Evolutionary conservation across 2,888 invertebrate species (phyloP).

Genomic region (Melanophora roralis): DNA sequence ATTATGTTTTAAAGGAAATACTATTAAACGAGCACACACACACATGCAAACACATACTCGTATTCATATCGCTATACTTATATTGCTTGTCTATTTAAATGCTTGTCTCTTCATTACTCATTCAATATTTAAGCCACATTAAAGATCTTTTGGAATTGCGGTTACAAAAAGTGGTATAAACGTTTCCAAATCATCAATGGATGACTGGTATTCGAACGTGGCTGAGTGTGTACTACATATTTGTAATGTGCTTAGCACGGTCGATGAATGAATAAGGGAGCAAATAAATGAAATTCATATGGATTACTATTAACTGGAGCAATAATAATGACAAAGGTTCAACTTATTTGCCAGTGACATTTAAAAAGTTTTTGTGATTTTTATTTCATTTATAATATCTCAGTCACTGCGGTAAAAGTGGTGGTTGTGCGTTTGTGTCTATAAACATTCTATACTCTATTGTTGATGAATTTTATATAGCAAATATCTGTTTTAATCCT

Average conservation of each 20-base stretch:
- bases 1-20: not conserved
- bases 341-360: constrained; percentile 21
- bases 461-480: constrained; percentile 4
- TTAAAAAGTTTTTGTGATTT: constrained; percentile 20
- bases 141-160: constrained; percentile 48
- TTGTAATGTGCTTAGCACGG: not conserved
- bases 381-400: not conserved
- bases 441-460: not conserved
- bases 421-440: not conserved
- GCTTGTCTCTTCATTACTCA: constrained; percentile 29
- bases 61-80: not conserved
- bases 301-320: not conserved
- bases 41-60: not conserved
- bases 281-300: constrained; percentile 14
- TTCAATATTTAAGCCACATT: constrained; percentile 56
- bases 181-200: not conserved
- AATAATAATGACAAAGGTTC: constrained; percentile 5
- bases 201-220: not conserved
- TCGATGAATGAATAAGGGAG: not conserved
- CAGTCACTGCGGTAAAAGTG: no score
- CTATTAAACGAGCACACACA: no score
- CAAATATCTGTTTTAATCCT: not conserved
- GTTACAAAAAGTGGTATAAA: constrained; percentile 15
- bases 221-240: not conserved
- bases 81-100: constrained; percentile 26